Conservation (phyloP, 2,113 vertebrate species). For the Tringa solitaria region DNA sequence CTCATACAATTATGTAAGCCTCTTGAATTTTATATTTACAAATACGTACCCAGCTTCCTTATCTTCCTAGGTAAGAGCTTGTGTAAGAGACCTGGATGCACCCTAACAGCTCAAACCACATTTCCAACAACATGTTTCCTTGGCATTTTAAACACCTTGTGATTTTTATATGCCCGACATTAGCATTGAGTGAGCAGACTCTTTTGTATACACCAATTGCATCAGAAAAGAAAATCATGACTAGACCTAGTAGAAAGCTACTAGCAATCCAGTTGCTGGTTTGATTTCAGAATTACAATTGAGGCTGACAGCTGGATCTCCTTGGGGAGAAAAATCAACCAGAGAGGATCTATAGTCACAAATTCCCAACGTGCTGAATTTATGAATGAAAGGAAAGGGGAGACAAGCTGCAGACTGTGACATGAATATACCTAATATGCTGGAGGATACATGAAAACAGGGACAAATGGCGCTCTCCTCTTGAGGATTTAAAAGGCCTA, state of each 20-base stretch:
- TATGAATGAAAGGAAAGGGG: neutral
- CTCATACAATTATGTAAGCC: rapidly evolving
- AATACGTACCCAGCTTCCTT: rapidly evolving
- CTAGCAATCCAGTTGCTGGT: neutral
- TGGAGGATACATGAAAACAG: neutral
- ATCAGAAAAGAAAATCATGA: rapidly evolving
- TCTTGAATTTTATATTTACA: neutral
- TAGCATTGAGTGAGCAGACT: neutral
- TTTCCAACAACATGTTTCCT: neutral
- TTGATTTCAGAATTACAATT: neutral
- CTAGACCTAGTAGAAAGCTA: neutral
- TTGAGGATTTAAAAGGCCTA: neutral
- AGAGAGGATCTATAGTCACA: neutral
- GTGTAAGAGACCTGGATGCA: neutral
- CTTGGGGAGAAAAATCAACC: neutral
- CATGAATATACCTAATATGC: neutral
- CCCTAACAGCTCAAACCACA: neutral
- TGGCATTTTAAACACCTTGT: neutral
- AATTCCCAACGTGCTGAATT: neutral
- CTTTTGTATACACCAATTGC: neutral
- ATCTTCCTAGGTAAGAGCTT: neutral
- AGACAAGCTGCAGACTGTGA: neutral
- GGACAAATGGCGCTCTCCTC: neutral
- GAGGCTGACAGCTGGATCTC: conserved; percentile 10
- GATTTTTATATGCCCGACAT: neutral